Percentiles rank a stretch among this genome's conserved stretches.
These are phyloP conservation scores for Pararge aegeria DNA, from an alignment of 1,140 invertebrate genomes.

Conservation along the genomic window DNA sequence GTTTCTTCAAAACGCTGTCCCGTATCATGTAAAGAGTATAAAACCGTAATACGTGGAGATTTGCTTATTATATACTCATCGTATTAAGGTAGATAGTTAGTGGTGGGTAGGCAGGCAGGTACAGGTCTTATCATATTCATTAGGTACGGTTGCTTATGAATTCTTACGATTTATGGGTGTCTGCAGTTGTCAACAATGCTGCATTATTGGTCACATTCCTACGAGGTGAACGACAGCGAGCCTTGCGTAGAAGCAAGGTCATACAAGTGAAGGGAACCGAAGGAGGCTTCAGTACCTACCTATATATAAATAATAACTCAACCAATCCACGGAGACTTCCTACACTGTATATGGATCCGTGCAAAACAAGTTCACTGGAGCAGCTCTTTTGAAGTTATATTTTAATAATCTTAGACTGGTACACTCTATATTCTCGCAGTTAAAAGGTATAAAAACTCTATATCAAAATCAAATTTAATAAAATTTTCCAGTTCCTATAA, in stretches of 20 bases:
- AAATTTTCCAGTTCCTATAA: no score
- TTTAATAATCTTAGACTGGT: background rate
- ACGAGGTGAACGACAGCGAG: constrained; percentile 61
- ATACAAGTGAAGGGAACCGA: constrained; percentile 59
- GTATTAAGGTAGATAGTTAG: no score
- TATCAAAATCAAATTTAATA: background rate
- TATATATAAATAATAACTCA: constrained; percentile 13
- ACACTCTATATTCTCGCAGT: background rate
- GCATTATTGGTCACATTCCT: constrained; percentile 63
- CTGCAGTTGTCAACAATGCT: constrained; percentile 45
- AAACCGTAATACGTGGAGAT: no score
- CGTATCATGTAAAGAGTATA: no score
- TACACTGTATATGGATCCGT: constrained; percentile 29
- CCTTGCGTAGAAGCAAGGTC: constrained; percentile 65
- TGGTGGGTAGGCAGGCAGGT: no score
- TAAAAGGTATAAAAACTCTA: background rate
- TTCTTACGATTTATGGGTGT: background rate
- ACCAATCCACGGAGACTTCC: constrained; percentile 33
- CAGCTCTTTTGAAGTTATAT: constrained; percentile 2
- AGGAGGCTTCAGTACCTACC: constrained; percentile 21
- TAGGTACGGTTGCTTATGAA: background rate
- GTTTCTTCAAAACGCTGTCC: no score
- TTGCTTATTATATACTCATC: no score
- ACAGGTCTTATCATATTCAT: background rate
- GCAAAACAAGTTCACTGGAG: constrained; percentile 25